Percentiles rank a stretch among this genome's conserved stretches.
Evolutionary conservation across 1,140 invertebrate species (phyloP).

Genomic region (Xylocopa sonorina): DNA sequence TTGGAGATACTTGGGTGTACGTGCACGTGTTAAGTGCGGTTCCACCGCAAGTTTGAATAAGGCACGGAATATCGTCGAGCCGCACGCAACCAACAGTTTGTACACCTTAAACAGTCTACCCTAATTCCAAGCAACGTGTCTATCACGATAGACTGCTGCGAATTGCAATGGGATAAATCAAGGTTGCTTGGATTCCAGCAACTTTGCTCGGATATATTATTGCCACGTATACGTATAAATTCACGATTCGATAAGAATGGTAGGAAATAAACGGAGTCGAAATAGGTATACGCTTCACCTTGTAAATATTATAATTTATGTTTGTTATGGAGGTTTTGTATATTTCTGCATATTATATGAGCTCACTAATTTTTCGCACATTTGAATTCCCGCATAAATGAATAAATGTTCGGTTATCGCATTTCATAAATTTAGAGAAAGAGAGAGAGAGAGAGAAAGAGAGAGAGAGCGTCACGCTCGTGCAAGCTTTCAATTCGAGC

Average conservation of each 20-base stretch:
- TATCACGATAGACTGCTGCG: constrained; percentile 57
- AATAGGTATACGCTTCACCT: too few species aligned
- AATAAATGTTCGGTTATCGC: background rate
- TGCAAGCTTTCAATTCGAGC: too few species aligned
- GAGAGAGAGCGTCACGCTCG: too few species aligned
- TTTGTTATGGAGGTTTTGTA: too few species aligned
- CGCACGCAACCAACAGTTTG: constrained; percentile 64
- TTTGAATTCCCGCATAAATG: background rate
- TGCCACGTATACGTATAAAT: too few species aligned
- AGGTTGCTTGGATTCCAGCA: background rate
- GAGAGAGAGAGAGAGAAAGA: too few species aligned
- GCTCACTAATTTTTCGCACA: too few species aligned
- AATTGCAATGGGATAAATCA: constrained; percentile 26
- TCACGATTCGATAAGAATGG: too few species aligned
- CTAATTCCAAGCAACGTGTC: constrained; percentile 72
- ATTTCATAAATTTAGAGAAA: too few species aligned
- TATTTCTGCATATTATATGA: too few species aligned
- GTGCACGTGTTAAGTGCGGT: constrained; percentile 59
- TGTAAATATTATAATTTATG: too few species aligned
- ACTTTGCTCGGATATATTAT: background rate
- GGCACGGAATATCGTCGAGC: constrained; percentile 62
- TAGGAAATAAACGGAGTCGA: too few species aligned
- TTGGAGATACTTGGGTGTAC: background rate
- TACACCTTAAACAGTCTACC: constrained; percentile 53
- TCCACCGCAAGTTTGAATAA: constrained; percentile 64